Evolutionary conservation across 2,888 invertebrate species (phyloP), one percentile per base, ranked within the genome.

Genomic region (Acrobasis consociella): DNA sequence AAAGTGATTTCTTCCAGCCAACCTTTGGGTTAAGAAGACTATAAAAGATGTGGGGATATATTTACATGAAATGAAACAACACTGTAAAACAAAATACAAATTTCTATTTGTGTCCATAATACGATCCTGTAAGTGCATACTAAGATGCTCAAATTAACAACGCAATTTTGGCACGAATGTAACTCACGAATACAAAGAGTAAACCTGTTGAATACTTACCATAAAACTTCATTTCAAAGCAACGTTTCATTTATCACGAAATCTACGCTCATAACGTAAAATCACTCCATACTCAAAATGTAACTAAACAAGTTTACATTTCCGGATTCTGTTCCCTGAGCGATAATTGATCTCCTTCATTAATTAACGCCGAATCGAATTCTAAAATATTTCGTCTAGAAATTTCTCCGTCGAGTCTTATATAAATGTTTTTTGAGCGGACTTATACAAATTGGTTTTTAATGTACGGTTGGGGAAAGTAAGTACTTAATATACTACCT

Each of bases 131-230:
- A 31, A 5, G 0, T 22, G 3, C 22, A 22, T 31, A 31, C 22
- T 22, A 5, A 31, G 31, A 31, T 31, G 22, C 22, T 22, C 22
- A 22, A 22, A 22, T 22, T 3, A 2, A 22, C 22, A 22, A 22
- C 22, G 7, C 31, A 31, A 31, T 7, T 22, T 31, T 31, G 5
- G 52, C 11, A 11, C 51, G 10, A 52, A 16, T 5, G 16, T 50
- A 17, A 31, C 31, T 16, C 9, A 16, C 3, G 31, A 52, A 37
- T n/a, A 31, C 10, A 9, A 9, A 37, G n/a, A 10, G 52, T 51
- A 22, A 53, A 55, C 39, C 55, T 55, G 55, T 55, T 55, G 55
- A 55, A 55, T 16, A 39, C n/a, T n/a, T n/a, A n/a, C 52, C 31
- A 31, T 31, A n/a, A 13, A 46, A 46, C 46, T 13, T 13, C 13